These are phyloP conservation scores for Natator depressus DNA, from an alignment of 2,113 vertebrate species.

Conservation along the genomic window DNA sequence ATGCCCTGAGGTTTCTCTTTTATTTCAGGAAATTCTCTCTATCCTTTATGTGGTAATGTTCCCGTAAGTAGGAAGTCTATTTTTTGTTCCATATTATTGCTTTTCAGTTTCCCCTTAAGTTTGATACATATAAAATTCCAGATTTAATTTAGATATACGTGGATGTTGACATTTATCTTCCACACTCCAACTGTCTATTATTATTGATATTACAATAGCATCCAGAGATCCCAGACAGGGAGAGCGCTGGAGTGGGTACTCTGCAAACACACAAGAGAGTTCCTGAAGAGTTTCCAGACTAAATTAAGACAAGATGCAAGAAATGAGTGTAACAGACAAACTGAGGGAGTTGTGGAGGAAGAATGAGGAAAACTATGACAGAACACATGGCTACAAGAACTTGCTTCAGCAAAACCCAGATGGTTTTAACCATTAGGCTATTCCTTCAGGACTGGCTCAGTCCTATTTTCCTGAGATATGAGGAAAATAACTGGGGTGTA, in stretches of 20 bases:
- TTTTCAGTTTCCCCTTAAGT: not conserved
- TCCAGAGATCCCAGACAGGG: not conserved
- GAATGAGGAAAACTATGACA: not conserved
- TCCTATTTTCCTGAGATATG: not conserved
- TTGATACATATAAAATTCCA: not conserved
- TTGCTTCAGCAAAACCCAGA: not conserved
- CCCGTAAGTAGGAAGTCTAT: not conserved
- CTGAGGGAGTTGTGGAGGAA: not conserved
- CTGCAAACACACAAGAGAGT: not conserved
- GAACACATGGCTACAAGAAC: not conserved
- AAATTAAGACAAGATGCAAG: not conserved
- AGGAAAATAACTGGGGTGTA: not conserved
- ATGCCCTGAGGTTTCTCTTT: slow-evolving; percentile 57
- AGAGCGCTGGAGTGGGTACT: not conserved
- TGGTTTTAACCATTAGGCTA: not conserved
- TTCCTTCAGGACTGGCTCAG: not conserved
- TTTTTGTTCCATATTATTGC: not conserved
- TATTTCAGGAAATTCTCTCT: slow-evolving; percentile 57
- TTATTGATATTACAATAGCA: not conserved
- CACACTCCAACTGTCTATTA: not conserved
- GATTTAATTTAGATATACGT: not conserved
- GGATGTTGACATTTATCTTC: not conserved
- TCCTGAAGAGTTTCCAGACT: not conserved
- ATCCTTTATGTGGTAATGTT: slow-evolving; percentile 22
- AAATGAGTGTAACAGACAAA: not conserved